phyloP scores from a whole-genome alignment of 2,797 vertebrate species.

The Oreochromis grahami region DNA sequence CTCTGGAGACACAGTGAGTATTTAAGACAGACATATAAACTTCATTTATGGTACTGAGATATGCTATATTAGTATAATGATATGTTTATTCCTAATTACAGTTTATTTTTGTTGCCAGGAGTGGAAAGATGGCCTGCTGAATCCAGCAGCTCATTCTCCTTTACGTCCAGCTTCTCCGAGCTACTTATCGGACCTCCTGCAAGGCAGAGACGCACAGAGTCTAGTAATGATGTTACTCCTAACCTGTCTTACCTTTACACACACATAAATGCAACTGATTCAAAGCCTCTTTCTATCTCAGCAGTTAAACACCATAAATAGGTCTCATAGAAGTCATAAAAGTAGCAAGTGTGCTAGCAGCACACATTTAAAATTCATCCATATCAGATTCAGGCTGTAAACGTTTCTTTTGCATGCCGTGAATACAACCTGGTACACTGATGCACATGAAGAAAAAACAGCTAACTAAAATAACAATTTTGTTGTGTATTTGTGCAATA shows the following conservation, averaged over 20 bases:
- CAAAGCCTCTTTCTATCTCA: background rate
- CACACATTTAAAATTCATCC: background rate
- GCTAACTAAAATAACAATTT: background rate
- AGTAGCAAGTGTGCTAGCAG: background rate
- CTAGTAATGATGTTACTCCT: constrained; percentile 31
- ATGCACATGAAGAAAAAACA: background rate
- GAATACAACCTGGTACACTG: background rate
- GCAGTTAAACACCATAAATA: background rate
- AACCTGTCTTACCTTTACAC: background rate
- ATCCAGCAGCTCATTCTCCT: constrained; percentile 24
- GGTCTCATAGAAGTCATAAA: background rate
- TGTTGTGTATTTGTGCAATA: background rate
- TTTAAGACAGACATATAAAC: background rate
- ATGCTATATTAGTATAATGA: background rate
- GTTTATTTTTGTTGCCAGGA: constrained; percentile 48
- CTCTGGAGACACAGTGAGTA: constrained; percentile 59
- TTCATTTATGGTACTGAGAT: background rate
- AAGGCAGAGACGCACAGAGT: constrained; percentile 40
- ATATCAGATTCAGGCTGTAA: background rate
- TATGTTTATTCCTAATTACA: background rate
- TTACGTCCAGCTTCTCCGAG: constrained; percentile 10
- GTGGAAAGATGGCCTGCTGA: constrained; percentile 23
- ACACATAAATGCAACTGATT: background rate
- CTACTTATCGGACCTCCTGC: constrained; percentile 50
- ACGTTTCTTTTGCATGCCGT: background rate